phyloP scores from a whole-genome alignment of 2,113 vertebrate genomes.

The Glareola pratincola region DNA sequence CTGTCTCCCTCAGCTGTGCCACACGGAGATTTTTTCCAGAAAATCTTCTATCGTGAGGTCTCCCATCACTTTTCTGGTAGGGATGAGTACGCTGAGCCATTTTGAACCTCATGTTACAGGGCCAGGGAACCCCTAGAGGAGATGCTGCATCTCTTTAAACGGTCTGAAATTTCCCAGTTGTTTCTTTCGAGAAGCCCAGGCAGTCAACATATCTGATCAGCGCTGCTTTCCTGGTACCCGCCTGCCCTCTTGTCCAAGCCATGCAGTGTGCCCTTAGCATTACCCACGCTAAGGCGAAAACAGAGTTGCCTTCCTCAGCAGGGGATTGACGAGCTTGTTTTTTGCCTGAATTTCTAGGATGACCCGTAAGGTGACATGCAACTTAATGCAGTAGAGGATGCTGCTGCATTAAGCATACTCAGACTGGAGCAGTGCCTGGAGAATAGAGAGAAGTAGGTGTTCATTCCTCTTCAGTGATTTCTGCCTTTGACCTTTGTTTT shows the following conservation, averaged over 20 bases:
- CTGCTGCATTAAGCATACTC: not conserved
- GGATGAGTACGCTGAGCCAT: not conserved
- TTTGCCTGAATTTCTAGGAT: not conserved
- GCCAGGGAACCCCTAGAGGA: not conserved
- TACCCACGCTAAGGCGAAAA: not conserved
- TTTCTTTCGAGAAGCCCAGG: not conserved
- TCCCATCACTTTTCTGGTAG: not conserved
- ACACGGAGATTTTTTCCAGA: not conserved
- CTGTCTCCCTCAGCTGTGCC: not conserved
- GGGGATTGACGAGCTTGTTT: not conserved
- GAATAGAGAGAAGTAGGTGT: not conserved
- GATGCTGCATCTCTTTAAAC: not conserved
- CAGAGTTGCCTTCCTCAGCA: not conserved
- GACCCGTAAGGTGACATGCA: not conserved
- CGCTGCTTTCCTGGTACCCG: not conserved
- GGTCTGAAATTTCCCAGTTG: not conserved
- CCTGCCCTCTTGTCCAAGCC: not conserved
- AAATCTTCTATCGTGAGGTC: not conserved
- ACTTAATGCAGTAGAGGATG: not conserved
- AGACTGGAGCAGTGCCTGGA: not conserved
- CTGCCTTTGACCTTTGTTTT: slow-evolving; percentile 27
- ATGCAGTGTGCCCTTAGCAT: not conserved
- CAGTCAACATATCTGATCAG: not conserved
- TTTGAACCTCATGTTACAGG: not conserved
- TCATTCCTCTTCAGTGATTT: not conserved